Evolutionary conservation across 1,140 invertebrate species (phyloP).

Genomic region (Papilio helenus): DNA sequence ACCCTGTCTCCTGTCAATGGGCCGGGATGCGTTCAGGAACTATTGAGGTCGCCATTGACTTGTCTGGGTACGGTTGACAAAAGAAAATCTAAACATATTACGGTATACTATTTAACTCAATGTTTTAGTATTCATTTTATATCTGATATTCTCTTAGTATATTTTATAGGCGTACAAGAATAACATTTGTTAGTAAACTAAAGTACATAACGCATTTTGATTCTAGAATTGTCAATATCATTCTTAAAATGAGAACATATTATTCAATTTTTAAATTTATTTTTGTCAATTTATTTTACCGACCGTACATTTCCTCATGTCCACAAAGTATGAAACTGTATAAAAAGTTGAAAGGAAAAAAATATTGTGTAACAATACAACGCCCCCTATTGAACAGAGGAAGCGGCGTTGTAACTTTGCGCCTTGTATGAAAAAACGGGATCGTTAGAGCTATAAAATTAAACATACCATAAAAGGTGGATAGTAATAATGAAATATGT

Average conservation of each 20-base stretch:
- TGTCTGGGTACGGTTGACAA: slow-evolving; percentile 53
- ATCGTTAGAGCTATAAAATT: slow-evolving; percentile 76
- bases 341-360: slow-evolving; percentile 65
- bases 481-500: slow-evolving; percentile 82
- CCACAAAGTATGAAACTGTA: slow-evolving; percentile 51
- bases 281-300: slow-evolving; percentile 43
- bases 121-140: no score
- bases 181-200: no score
- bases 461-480: slow-evolving; percentile 76
- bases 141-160: no score
- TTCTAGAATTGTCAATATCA: no score
- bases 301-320: slow-evolving; percentile 54
- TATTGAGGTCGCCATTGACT: slow-evolving; percentile 64
- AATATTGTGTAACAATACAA: slow-evolving; percentile 80
- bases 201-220: no score
- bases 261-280: background rate
- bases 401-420: slow-evolving; percentile 61
- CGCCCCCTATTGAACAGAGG: slow-evolving; percentile 71
- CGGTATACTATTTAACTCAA: no score
- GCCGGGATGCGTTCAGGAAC: slow-evolving; percentile 72
- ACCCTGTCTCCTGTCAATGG: slow-evolving; percentile 74
- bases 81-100: slow-evolving; percentile 2
- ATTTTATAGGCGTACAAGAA: no score
- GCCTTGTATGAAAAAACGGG: slow-evolving; percentile 66
- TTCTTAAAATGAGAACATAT: background rate